phyloP scores from a whole-genome alignment of 2,797 vertebrate genomes.

The Antennarius maculatus region DNA sequence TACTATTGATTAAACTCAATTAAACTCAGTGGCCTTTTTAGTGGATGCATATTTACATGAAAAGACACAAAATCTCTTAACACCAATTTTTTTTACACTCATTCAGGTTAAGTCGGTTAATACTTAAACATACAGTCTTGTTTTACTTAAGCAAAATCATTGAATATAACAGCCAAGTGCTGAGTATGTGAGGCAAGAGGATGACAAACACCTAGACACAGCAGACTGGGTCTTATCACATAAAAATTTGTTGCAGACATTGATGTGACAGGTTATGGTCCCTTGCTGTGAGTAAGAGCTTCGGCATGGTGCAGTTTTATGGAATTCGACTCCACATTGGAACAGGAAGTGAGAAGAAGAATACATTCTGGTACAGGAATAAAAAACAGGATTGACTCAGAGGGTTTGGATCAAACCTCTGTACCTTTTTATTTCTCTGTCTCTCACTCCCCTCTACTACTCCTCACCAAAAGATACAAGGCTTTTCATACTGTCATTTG shows the following conservation, averaged over 20 bases:
- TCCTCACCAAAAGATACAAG: slow-evolving; percentile 5
- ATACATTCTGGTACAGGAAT: background rate
- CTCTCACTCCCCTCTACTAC: background rate
- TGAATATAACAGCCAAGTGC: too few relatives aligned
- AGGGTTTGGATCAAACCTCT: slow-evolving; percentile 24
- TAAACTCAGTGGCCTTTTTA: slow-evolving; percentile 32
- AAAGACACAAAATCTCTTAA: slow-evolving; percentile 24
- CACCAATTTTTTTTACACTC: slow-evolving; percentile 30
- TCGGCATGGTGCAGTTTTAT: slow-evolving; percentile 3
- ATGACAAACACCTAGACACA: slow-evolving; percentile 11
- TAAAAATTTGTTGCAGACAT: background rate
- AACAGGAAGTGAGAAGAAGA: slow-evolving; percentile 38
- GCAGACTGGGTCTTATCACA: slow-evolving; percentile 7
- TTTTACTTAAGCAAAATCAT: too few relatives aligned
- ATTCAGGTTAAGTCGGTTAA: slow-evolving; percentile 12
- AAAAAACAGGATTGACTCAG: slow-evolving; percentile 19
- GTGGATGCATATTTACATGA: slow-evolving; percentile 24
- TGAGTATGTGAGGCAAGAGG: too few relatives aligned
- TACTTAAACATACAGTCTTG: background rate
- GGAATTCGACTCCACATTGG: slow-evolving; percentile 9
- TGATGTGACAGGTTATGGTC: background rate
- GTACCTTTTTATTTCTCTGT: slow-evolving; percentile 2
- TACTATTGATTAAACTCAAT: slow-evolving; percentile 25
- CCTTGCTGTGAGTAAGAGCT: background rate
- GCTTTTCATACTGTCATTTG: slow-evolving; percentile 20